Base-by-base conservation (phyloP, 2,113 vertebrate genomes). In the Hippoglossus stenolepis region DNA sequence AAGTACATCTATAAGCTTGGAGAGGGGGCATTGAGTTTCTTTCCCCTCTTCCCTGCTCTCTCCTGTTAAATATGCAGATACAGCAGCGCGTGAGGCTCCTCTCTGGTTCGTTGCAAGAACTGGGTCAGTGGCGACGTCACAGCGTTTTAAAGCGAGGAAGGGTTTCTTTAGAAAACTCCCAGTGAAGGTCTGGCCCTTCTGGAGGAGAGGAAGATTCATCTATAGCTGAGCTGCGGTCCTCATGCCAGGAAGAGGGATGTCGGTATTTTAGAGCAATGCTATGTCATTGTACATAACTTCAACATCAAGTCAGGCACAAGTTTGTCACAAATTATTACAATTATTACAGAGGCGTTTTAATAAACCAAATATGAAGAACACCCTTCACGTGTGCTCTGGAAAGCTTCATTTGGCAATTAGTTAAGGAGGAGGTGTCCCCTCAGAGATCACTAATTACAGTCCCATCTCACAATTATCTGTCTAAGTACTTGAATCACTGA, bases 91-190 rank as follows among this genome's bases (percentile, higher is more conserved):
- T 8, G 38, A 64, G 65, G 76, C 78, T 67, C 67, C 82, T 72
- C 43, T 45, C 31, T 31, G 81, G 51, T 75, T 82, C 1, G 80
- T 69, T 63, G 74, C 57, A 76, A 87, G 85, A 93, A 89, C 64
- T 93, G 89, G 92, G 89, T 93, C 90, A 92, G 79, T 4, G 71
- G 77, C 49, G 59, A 86, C 76, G 78, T 90, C 90, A 85, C 57
- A 58, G 75, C 45, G 54, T 35, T 87, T 87, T 72, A 73, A 73
- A 82, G 75, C 20, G 24, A 90, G 73, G 71, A 75, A 80, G 64
- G 45, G 69, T 81, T 87, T 84, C 89, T 87, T 80, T 62, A 75
- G 73, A 74, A 51, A 67, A 77, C 35, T 85, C 83, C 65, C 74
- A 53, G 71, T 23, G 60, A 80, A 77, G 79, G 49, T 80, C 73